Evolutionary conservation across 2,888 invertebrate species (phyloP), one percentile per base, ranked within the genome.

Genomic region (Yponomeuta malinellus): DNA sequence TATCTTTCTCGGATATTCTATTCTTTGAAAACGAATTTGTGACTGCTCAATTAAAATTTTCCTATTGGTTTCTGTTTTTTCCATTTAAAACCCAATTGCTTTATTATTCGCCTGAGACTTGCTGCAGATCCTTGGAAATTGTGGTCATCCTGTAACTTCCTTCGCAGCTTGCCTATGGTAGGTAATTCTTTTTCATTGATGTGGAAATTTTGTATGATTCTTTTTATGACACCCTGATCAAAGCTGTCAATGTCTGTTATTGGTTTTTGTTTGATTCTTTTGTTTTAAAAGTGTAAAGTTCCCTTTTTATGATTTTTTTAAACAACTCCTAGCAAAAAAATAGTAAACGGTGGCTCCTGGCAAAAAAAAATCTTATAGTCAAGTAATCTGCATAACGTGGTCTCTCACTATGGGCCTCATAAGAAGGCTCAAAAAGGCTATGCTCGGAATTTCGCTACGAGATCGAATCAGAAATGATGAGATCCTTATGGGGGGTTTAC

Each of bases 121-220:
- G 15, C 48, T 37, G 4, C 29, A 65, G n/a, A 52, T 8, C 70
- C 70, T 65, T 65, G 48, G 8, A 70, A 70, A 10, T 29, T 48
- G n/a, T 29, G 31, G 10, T 70, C 65, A 52, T 70, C 65, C 37
- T n/a, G 33, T 37, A 67, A 67, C 43, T 67, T 67, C 69, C 73
- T n/a, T 48, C 37, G 10, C 15, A 75, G 71, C 23, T 74, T 73
- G 31, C 12, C 12, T 15, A 71, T 48, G 12, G 74, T 74, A 29
- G 74, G 74, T 9, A 74, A 43, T 66, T 73, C 72, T 63, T 73
- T 74, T 1, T 72, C 63, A 15, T 59, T 72, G 10, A 69, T 23
- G 68, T 75, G 72, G 65, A 72, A 73, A 70, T 73, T 71, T 48
- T 72, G 72, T 15, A 73, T 70, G 15, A 3, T 37, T 31, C 70